Evolutionary conservation across 2,797 vertebrate species (phyloP).

Genomic region (Cossypha heuglini): DNA sequence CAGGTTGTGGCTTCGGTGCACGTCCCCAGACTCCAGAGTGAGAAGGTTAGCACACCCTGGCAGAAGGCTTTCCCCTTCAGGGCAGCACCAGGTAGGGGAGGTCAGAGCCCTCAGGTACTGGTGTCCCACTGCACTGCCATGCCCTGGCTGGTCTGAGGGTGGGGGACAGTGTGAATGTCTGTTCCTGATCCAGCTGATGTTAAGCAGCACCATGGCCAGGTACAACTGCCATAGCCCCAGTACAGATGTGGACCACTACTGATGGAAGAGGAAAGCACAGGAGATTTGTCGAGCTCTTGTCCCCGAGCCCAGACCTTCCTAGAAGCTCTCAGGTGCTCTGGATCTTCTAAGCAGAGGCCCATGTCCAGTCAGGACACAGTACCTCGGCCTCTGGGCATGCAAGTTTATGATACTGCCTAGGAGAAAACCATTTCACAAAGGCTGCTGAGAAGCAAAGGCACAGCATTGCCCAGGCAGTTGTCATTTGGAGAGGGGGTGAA

Average conservation of each 20-base stretch:
- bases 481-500: not conserved
- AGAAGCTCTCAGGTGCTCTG: not conserved
- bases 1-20: not conserved
- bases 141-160: fast-evolving
- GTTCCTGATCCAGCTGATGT: not conserved
- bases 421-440: not conserved
- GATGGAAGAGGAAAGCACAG: not conserved
- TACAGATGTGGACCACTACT: not conserved
- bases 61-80: not conserved
- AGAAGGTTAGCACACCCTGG: not conserved
- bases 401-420: not conserved
- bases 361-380: not conserved
- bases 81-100: not conserved
- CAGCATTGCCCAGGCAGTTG: fast-evolving
- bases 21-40: not conserved
- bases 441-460: not conserved
- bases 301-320: not conserved
- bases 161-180: not conserved
- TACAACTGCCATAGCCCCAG: not conserved
- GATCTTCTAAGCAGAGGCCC: not conserved
- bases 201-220: not conserved
- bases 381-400: not conserved
- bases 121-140: fast-evolving
- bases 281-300: not conserved
- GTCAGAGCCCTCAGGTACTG: fast-evolving